phyloP scores from a whole-genome alignment of 2,888 invertebrate genomes.

The Chrysolina americana region DNA sequence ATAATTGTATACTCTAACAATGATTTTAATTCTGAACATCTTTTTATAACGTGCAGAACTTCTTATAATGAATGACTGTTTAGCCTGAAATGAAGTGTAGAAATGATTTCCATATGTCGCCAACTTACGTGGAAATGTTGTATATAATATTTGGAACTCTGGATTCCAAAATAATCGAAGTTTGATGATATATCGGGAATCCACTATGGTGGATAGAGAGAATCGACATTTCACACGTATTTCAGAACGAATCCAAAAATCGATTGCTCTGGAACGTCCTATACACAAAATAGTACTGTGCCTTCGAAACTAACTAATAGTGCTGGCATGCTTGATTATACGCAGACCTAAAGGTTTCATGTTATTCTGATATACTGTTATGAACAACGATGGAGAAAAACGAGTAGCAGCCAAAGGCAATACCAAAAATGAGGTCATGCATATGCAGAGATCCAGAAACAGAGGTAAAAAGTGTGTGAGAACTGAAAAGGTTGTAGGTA shows the following conservation, averaged over 20 bases:
- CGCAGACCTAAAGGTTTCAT: conserved; percentile 51
- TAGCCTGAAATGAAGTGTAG: too few relatives aligned
- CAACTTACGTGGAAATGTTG: too few relatives aligned
- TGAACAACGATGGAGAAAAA: conserved; percentile 61
- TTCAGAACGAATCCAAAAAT: too few relatives aligned
- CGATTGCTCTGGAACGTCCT: conserved; percentile 57
- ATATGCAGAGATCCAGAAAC: conserved; percentile 68
- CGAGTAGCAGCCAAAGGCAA: conserved; percentile 70
- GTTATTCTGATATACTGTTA: conserved; percentile 49
- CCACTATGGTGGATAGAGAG: background rate
- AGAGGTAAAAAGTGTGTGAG: conserved; percentile 60
- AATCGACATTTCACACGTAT: too few relatives aligned
- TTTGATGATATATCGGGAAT: too few relatives aligned
- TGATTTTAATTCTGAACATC: too few relatives aligned
- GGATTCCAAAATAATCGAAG: too few relatives aligned
- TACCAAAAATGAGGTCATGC: conserved; percentile 69
- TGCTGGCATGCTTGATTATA: conserved; percentile 66
- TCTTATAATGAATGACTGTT: too few relatives aligned
- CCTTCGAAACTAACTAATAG: conserved; percentile 67
- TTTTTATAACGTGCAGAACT: too few relatives aligned
- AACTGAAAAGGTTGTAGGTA: conserved; percentile 54
- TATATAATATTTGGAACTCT: too few relatives aligned
- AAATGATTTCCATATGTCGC: too few relatives aligned
- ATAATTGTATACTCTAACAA: too few relatives aligned
- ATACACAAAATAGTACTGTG: conserved; percentile 65